Conservation (phyloP, 2,113 vertebrate genomes). For the Pipa parva region DNA sequence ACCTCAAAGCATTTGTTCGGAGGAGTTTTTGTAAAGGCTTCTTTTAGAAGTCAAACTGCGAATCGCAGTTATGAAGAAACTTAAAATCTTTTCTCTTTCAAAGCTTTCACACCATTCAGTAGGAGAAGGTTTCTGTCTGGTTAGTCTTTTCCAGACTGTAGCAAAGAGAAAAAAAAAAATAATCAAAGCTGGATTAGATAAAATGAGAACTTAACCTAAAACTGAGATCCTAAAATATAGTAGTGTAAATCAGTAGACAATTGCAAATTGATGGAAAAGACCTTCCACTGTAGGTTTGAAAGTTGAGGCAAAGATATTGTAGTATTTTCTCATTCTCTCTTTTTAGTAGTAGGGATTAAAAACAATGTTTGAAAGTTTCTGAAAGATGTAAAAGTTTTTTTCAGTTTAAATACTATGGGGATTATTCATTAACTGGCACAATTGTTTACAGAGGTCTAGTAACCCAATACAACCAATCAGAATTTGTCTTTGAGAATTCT, state of each 20-base stretch:
- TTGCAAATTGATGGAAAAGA: no score
- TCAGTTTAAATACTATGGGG: no score
- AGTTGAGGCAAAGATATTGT: no score
- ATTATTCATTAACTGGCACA: no score
- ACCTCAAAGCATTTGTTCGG: constrained; percentile 51
- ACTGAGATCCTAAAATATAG: not conserved
- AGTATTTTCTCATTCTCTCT: no score
- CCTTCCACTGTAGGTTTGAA: no score
- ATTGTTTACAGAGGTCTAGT: no score
- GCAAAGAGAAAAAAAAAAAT: constrained; percentile 36
- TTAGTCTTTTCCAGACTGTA: constrained; percentile 29
- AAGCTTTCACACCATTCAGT: constrained; percentile 44
- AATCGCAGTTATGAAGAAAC: constrained; percentile 45
- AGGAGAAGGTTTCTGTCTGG: constrained; percentile 24
- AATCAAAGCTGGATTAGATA: constrained; percentile 19
- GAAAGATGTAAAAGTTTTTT: no score
- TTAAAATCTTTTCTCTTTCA: constrained; percentile 41
- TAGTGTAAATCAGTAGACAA: not conserved
- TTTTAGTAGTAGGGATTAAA: no score
- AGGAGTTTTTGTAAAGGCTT: constrained; percentile 52
- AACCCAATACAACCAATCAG: no score
- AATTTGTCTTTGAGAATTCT: no score
- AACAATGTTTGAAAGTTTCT: no score
- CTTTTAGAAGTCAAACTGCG: constrained; percentile 58
- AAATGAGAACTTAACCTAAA: constrained; percentile 45